Base-by-base conservation (phyloP, 2,797 vertebrate genomes). In the Leptoclinus maculatus region DNA sequence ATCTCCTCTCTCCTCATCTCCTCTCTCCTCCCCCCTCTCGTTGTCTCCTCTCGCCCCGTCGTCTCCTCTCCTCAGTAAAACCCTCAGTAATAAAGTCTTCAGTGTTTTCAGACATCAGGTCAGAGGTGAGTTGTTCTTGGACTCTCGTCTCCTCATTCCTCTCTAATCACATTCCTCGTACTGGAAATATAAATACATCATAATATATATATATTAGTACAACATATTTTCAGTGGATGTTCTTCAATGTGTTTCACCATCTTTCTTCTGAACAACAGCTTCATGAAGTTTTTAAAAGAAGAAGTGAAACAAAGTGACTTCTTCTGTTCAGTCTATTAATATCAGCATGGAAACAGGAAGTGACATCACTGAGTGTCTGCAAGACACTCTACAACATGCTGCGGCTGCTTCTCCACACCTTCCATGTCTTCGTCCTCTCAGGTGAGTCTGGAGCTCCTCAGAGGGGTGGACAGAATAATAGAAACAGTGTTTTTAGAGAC, bases 291-390 rank as follows among this genome's bases (percentile, higher is more conserved):
- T 45, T 19, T 45, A 2, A 5, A 32, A 32, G 16, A 2, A 17
- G 43, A 45, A 45, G 43, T 45, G 43, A 45, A 19, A 45, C 43
- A 2, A 45, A 45, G 43, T 45, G 43, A 17, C 43, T 45, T 45
- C 32, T 45, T 7, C 43, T 36, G 36, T 19, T 41, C 69, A 36
- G 65, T 54, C 66, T 66, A 88, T 71, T 82, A 85, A 90, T 89
- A 85, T 27, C 69, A 7, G 10, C 6, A 25, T 56, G 76, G 84
- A 87, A 87, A 84, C 43, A 27, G 79, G 90, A 91, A 91, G 88
- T 83, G 2, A 6, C 11, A 9, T 10, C 4, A 0, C 19, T 59
- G 51, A 70, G 45, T 78, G 41, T 76, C 58, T 38, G 53, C 17
- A 21, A 38, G 14, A 59, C 2, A 38, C 57, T 49, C 63, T n/a